Percentiles rank a stretch among this genome's conserved stretches.
These are phyloP conservation scores for Illadopsis cleaveri DNA, from an alignment of 2,113 vertebrate species.

Conservation along the genomic window DNA sequence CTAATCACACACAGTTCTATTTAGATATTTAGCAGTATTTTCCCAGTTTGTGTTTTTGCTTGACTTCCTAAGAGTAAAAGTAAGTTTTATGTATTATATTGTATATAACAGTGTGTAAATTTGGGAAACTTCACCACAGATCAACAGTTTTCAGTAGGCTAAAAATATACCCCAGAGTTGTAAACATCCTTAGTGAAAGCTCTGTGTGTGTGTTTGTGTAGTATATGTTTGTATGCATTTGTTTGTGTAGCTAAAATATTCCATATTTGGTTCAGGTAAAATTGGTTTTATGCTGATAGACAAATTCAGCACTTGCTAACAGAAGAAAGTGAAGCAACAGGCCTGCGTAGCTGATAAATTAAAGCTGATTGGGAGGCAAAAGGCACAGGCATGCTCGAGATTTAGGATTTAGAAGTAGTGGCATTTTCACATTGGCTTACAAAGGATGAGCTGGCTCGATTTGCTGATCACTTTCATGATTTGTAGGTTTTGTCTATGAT, in stretches of 20 bases:
- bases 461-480: background rate
- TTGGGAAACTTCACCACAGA: background rate
- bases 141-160: background rate
- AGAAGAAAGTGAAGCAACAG: background rate
- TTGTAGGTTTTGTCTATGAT: background rate
- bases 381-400: background rate
- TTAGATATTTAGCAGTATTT: conserved; percentile 12
- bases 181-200: background rate
- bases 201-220: background rate
- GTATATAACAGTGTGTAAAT: background rate
- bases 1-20: conserved; percentile 31
- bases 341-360: background rate
- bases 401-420: background rate
- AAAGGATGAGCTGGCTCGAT: background rate
- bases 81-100: background rate
- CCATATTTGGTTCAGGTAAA: background rate
- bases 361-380: background rate
- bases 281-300: background rate
- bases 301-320: background rate
- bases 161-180: background rate
- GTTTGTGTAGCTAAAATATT: background rate
- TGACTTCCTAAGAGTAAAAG: background rate
- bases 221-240: background rate
- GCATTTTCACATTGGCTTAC: background rate
- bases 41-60: background rate